Percentiles rank a stretch among this genome's conserved stretches.
These are phyloP conservation scores for Myotis davidii DNA, from an alignment of 2,113 vertebrate genomes.

Conservation along the genomic window DNA sequence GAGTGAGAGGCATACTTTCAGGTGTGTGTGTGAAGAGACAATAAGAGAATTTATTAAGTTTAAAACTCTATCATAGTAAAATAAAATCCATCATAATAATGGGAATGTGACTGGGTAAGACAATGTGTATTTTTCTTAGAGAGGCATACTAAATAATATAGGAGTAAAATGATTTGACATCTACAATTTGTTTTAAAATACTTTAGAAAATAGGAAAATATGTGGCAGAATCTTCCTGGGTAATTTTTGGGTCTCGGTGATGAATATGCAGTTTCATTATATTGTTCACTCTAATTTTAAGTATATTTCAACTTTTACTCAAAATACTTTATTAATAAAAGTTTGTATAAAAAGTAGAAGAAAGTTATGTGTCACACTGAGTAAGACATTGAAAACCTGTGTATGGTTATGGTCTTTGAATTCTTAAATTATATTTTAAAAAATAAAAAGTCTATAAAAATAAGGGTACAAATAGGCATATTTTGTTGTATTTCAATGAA, in stretches of 20 bases:
- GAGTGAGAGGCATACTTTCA: not conserved
- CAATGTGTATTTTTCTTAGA: not conserved
- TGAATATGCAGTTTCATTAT: not conserved
- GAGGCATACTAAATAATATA: not conserved
- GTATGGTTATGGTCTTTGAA: not conserved
- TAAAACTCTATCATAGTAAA: constrained; percentile 19
- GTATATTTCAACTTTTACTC: not conserved
- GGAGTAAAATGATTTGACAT: not conserved
- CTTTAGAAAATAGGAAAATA: constrained; percentile 13
- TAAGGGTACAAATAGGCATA: not conserved
- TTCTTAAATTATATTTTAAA: not conserved
- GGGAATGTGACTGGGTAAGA: not conserved
- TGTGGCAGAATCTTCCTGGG: not conserved
- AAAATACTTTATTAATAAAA: not conserved
- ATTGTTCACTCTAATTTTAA: constrained; percentile 23
- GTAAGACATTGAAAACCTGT: not conserved
- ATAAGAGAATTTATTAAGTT: not conserved
- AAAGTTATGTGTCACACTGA: not conserved
- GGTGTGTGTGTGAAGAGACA: not conserved
- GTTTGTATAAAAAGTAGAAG: not conserved
- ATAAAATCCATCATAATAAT: not conserved
- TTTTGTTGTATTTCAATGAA: constrained; percentile 14
- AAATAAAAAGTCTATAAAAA: not conserved
- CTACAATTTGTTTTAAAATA: constrained; percentile 39
- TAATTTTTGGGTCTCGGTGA: not conserved